phyloP scores from a whole-genome alignment of 2,113 vertebrate genomes.

The Paradisaea rubra region DNA sequence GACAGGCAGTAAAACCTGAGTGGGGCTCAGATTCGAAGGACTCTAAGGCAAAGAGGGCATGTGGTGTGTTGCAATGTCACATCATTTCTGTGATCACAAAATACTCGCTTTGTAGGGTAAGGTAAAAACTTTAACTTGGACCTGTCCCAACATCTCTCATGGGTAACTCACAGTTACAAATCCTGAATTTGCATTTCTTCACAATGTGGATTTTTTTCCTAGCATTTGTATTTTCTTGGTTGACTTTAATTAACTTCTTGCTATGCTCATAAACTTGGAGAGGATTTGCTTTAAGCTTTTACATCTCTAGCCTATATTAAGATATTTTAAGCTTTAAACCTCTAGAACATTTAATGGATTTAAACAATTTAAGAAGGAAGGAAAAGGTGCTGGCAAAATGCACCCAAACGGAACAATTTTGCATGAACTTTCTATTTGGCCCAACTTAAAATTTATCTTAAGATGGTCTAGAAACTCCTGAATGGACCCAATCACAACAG shows the following conservation, averaged over 20 bases:
- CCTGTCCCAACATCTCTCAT: background rate
- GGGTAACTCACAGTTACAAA: background rate
- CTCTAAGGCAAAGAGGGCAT: background rate
- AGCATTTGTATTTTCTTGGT: slow-evolving; percentile 28
- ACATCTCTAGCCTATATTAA: slow-evolving; percentile 16
- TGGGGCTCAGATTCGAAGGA: background rate
- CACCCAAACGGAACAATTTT: background rate
- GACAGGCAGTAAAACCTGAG: background rate
- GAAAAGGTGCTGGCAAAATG: background rate
- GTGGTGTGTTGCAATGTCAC: background rate
- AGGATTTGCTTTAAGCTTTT: slow-evolving; percentile 59
- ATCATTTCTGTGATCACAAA: background rate
- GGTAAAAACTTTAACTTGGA: background rate
- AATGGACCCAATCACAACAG: background rate
- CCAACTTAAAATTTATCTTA: background rate
- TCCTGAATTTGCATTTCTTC: background rate
- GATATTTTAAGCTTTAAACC: slow-evolving; percentile 48
- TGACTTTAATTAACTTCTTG: slow-evolving; percentile 53
- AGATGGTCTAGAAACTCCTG: background rate
- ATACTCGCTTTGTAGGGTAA: background rate
- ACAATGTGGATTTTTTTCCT: background rate
- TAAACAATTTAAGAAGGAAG: background rate
- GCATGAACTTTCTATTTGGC: background rate
- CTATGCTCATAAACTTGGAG: slow-evolving; percentile 13
- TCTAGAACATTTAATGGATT: slow-evolving; percentile 31